Evolutionary conservation across 2,888 invertebrate species (phyloP).

Genomic region (Hyles lineata): DNA sequence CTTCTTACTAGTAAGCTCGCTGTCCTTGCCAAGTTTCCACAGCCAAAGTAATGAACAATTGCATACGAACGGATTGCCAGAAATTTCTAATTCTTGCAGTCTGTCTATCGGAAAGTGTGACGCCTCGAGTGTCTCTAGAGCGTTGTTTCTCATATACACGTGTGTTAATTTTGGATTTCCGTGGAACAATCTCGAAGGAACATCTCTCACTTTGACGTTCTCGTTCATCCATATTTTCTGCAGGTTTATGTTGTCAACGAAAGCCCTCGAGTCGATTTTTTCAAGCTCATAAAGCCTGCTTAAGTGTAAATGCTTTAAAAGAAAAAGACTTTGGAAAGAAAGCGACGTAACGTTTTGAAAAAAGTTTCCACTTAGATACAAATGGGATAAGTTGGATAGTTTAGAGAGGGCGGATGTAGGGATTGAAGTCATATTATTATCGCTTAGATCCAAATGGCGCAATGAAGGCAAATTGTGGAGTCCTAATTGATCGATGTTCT

Average conservation of each 20-base stretch:
- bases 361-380: conserved; percentile 92
- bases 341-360: conserved; percentile 89
- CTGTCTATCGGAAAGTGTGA: conserved; percentile 93
- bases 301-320: conserved; percentile 90
- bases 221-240: conserved; percentile 91
- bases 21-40: conserved; percentile 87
- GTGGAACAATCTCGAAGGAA: conserved; percentile 93
- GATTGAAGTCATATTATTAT: conserved; percentile 92
- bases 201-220: conserved; percentile 88
- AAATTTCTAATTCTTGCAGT: conserved; percentile 89
- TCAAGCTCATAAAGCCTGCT: conserved; percentile 88
- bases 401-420: conserved; percentile 91
- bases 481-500: conserved; percentile 88
- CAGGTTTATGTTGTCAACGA: conserved; percentile 93
- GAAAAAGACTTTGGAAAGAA: conserved; percentile 93
- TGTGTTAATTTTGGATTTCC: conserved; percentile 91
- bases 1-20: conserved; percentile 69
- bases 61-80: conserved; percentile 93
- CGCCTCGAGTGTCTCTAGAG: conserved; percentile 90
- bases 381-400: conserved; percentile 89
- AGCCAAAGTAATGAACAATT: conserved; percentile 95
- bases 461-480: conserved; percentile 90
- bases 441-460: conserved; percentile 90
- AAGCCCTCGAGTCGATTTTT: conserved; percentile 90
- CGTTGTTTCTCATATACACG: conserved; percentile 91